Base-by-base conservation (phyloP, 2,797 vertebrate genomes). In the Triplophysa bombifrons region DNA sequence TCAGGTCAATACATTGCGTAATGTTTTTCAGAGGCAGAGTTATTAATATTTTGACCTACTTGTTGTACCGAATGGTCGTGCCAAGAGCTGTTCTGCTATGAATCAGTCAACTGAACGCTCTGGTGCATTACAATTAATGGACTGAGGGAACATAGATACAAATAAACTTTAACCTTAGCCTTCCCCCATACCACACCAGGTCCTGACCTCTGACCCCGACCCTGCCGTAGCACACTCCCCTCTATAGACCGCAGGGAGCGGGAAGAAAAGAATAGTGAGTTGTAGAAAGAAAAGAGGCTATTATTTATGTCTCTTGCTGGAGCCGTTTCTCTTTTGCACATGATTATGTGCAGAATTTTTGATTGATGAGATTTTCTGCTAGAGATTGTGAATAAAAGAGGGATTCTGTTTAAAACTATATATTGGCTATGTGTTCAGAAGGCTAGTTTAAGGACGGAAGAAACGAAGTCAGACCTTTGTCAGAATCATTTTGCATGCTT, bases 281-380 rank as follows among this genome's bases (percentile, higher is more conserved):
- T 34, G 19, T 14, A 58, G 69, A 79, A 56, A 64, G 55, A 72
- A 79, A 72, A 79, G 63, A 75, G 46, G 25, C 55, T 61, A 19
- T 51, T 53, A 64, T 74, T 61, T 56, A 14, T 27, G 46, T 38
- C 12, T 27, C 72, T 30, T 78, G 50, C 67, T 22, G 14, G 46
- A 78, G 55, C 41, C 66, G 50, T 70, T 77, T 70, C n/a, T 70
- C 44, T 60, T 77, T 78, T 71, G 76, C 58, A 78, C 76, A 53
- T 41, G 44, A 38, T 69, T 67, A 44, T 58, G 34, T 56, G 34
- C 65, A 17, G 38, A 48, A 46, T 48, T 10, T 69, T n/a, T 46
- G 53, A 69, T 60, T 68, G 60, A 69, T 77, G 65, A 20, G 44
- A 20, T 60, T 50, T 72, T 80, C 69, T 55, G 50, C 69, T 13